Evolutionary conservation across 2,888 invertebrate species (phyloP), one percentile per base, ranked within the genome.

Genomic region (Gymnosoma rotundatum): DNA sequence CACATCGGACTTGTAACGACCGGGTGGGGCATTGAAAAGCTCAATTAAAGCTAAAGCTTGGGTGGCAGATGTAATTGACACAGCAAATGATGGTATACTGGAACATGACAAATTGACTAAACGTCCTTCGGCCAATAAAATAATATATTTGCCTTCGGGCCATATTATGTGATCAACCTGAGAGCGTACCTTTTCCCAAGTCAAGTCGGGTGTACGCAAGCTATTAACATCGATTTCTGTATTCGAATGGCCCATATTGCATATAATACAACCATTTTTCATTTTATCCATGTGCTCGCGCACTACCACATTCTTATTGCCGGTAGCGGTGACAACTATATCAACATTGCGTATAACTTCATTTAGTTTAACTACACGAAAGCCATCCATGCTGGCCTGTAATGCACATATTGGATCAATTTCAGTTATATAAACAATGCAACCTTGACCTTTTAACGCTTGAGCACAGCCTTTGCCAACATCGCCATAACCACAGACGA

Each of bases 161-260:
- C 98, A 99, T 88, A 99, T 98, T 87, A 99, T 97, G 93, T 99
- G 99, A 93, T 99, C 99, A 58, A 99, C 99, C 93, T 99, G 98
- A 38, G 98, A 98, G 72, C 99, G 94, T 0, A 99, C 98, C 90
- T 98, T 96, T 93, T 99, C 99, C 99, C 99, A 99, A 76, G 98
- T 96, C 88, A 99, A 93, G 90, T 99, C 99, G 0, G 98, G 97
- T 32, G 98, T 98, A 85, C 98, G 94, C 84, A 99, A 93, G 87
- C 97, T 96, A 93, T 97, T 97, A 87, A 98, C 97, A 93, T 98
- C 98, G 88, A 97, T 97, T 94, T 98, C 98, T 0, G 98, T 98
- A 92, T 98, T 98, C 86, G 98, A 98, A 93, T 98, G 98, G 0
- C 98, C 98, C 98, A 98, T 98, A 93, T 98, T 98, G 92, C 98